Base-by-base conservation (phyloP, 2,888 invertebrate genomes). In the Plebejus argus region DNA sequence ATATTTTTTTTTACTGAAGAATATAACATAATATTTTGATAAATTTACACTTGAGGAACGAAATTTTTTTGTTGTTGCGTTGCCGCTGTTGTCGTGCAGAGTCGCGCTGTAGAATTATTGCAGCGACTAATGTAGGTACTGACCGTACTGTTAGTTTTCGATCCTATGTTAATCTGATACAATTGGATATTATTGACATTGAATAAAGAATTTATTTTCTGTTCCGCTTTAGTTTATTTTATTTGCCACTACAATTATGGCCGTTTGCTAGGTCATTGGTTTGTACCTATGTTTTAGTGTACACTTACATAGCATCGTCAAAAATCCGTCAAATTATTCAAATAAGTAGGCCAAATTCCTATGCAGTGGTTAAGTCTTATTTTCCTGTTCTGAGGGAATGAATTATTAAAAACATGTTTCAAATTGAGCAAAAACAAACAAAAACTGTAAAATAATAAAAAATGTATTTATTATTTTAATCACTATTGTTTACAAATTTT, bases 151-250 rank as follows among this genome's bases (percentile, higher is more conserved):
- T 81, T 83, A 81, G 79, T 80, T 82, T 82, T 82, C 81, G 82
- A 86, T 81, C 79, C 86, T 89, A 85, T 84, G 89, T 91, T 90
- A 90, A 92, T 91, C 91, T 92, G 91, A 93, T 92, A 75, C 87
- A 88, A 92, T 92, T 92, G 91, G 93, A 93, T 91, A 90, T 91
- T 88, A 88, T 87, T 87, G 89, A 91, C 87, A 90, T 88, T 86
- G 87, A 91, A 91, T 93, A 93, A 93, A 93, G 92, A 93, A 92
- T 93, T 93, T 93, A 93, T 93, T 93, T 82, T 83, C 91, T 93
- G 93, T 93, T 93, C 83, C 84, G 86, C 83, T 85, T 85, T 83
- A 81, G 91, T 87, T 91, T 83, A 86, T 87, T 89, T 78, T 23
- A 39, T 33, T 66, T 66, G 33, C 10, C 23, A 61, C 23, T 18